Conservation (phyloP, 2,113 vertebrate genomes). For the Sander lucioperca region DNA sequence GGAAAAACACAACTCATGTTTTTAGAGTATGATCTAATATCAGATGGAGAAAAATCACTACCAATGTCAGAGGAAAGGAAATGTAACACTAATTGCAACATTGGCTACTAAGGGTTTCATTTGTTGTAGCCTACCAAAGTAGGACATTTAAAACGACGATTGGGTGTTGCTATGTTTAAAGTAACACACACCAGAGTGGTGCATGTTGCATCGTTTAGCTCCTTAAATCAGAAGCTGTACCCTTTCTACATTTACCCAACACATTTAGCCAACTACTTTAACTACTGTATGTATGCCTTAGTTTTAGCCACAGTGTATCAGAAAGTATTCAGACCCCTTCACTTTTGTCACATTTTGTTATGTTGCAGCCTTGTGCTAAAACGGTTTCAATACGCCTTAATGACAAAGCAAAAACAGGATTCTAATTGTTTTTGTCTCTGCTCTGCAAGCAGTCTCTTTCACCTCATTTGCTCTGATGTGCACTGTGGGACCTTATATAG, state of each 20-base stretch:
- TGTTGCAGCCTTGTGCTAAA: too few relatives aligned
- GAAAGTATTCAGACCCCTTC: too few relatives aligned
- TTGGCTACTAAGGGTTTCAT: background rate
- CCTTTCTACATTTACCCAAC: background rate
- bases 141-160: background rate
- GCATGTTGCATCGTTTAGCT: background rate
- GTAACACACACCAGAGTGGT: background rate
- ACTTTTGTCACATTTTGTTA: too few relatives aligned
- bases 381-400: too few relatives aligned
- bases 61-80: background rate
- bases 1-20: background rate
- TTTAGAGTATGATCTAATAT: too few relatives aligned
- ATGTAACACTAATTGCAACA: background rate
- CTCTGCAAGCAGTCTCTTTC: background rate
- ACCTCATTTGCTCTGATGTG: too few relatives aligned
- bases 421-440: background rate
- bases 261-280: background rate
- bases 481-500: too few relatives aligned
- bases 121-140: background rate
- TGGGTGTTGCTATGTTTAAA: background rate
- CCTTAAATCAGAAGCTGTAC: background rate
- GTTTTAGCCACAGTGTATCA: too few relatives aligned
- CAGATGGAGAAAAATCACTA: background rate
- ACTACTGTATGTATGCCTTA: too few relatives aligned
- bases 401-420: background rate